A percentile compares a stretch with the other conserved stretches of the same genome.
These are phyloP conservation scores for Chymomyza fuscimana DNA, from an alignment of 2,888 invertebrate species.

Conservation along the genomic window DNA sequence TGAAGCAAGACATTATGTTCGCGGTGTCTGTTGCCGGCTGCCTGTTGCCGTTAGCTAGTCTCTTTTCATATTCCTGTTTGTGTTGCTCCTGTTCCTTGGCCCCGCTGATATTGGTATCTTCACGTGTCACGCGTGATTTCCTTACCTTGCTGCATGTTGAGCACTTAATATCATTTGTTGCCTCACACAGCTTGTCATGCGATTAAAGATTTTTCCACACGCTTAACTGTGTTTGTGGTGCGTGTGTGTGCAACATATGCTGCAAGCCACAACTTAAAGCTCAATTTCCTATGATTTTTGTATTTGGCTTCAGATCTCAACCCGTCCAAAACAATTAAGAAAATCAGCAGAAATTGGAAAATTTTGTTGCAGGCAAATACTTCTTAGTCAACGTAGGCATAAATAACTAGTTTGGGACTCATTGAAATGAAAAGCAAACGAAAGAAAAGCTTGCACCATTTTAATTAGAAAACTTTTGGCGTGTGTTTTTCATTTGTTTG, in stretches of 20 bases:
- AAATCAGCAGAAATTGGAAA: not conserved
- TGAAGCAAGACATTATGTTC: constrained; percentile 47
- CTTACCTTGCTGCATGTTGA: constrained; percentile 31
- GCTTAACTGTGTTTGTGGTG: not conserved
- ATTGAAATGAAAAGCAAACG: constrained; percentile 27
- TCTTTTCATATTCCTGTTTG: constrained; percentile 2
- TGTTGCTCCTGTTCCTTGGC: not conserved
- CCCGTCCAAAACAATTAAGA: not conserved
- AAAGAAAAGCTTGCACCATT: constrained; percentile 44
- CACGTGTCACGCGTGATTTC: constrained; percentile 61
- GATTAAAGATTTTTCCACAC: constrained; percentile 34
- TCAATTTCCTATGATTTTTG: not conserved
- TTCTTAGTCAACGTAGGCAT: not conserved
- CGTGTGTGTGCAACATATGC: not conserved
- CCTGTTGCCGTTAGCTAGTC: constrained; percentile 9
- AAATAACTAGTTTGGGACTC: constrained; percentile 11
- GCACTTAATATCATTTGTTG: constrained; percentile 60
- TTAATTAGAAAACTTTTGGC: constrained; percentile 65
- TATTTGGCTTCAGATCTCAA: too few relatives aligned
- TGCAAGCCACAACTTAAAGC: not conserved
- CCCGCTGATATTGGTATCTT: constrained; percentile 5
- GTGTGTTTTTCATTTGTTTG: constrained; percentile 3
- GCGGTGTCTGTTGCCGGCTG: constrained; percentile 21
- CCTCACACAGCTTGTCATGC: constrained; percentile 44
- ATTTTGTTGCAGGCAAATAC: not conserved